Base-by-base conservation (phyloP, 1,140 invertebrate genomes). In the Drosophila kanapiae region DNA sequence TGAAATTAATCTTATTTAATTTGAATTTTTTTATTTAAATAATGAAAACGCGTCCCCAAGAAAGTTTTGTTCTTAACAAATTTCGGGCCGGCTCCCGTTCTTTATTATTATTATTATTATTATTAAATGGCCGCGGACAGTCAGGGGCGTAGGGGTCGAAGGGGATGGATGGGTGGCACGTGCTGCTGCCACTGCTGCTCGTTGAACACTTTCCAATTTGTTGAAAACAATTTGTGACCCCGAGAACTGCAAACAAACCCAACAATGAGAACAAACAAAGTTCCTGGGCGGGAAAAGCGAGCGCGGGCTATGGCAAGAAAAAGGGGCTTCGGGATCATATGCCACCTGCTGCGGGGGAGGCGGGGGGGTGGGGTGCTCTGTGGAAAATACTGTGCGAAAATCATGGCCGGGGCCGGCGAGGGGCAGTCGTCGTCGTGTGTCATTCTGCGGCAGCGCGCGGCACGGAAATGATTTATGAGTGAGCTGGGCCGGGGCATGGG, bases 1-100 rank as follows among this genome's bases (percentile, higher is more conserved):
- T 38, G 62, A 83, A 90, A 88, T 88, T 79, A 88, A 90, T 88
- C 85, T 90, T 90, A 84, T 84, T 90, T 88, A 81, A 88, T 88
- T 88, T 88, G 80, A 88, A 81, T 80, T 87, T 88, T 88, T 69
- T 81, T 84, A 84, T 88, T 81, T 76, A 90, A 90, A 81, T 83
- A 83, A 83, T 86, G 78, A 70, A 88, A 65, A 57, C 58, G 60
- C 68, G 59, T 72, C 75, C 64, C 71, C 63, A 43, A 47, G 48
- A 86, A 86, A 86, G 47, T 82, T 86, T 86, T 80, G 72, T 72
- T 80, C 72, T 54, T 54, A 45, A 77, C 38, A 8, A 35, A 49
- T 33, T 38, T 38, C 14, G 42, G 11, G 45, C 18, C 10, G 42
- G 47, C 4, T 23, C 23, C 23, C 31, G 16, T 42, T 29, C 31